Conservation (phyloP, 2,113 vertebrate species). For the Eolophus roseicapilla region DNA sequence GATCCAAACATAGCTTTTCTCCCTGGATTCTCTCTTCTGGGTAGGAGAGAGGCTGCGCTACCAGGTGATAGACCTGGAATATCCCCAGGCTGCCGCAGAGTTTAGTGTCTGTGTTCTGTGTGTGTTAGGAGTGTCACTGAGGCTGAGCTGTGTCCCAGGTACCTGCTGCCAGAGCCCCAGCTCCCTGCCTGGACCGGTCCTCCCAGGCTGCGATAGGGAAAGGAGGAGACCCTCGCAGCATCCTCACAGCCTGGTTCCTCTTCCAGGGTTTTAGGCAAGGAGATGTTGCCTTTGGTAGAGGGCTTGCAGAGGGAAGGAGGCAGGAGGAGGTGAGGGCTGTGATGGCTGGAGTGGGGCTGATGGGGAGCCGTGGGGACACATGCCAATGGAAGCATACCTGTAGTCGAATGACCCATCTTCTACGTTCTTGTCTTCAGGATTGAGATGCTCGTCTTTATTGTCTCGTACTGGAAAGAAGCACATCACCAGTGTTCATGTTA, state of each 20-base stretch:
- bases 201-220: background rate
- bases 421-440: constrained; percentile 91
- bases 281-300: background rate
- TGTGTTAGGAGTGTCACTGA: fast-evolving
- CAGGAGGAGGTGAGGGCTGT: background rate
- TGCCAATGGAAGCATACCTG: constrained; percentile 78
- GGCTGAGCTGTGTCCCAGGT: fast-evolving
- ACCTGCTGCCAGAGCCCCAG: background rate
- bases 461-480: constrained; percentile 82
- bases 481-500: background rate
- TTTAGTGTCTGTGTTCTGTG: background rate
- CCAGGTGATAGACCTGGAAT: background rate
- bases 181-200: background rate
- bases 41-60: background rate
- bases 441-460: constrained; percentile 92
- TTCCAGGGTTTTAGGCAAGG: background rate
- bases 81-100: background rate
- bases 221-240: background rate
- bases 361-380: background rate
- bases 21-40: background rate
- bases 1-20: background rate
- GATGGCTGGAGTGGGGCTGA: background rate
- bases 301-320: background rate
- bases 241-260: background rate
- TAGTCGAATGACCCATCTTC: constrained; percentile 96